Base-by-base conservation (phyloP, 2,797 vertebrate genomes). In the Myoxocephalus aenaeus region DNA sequence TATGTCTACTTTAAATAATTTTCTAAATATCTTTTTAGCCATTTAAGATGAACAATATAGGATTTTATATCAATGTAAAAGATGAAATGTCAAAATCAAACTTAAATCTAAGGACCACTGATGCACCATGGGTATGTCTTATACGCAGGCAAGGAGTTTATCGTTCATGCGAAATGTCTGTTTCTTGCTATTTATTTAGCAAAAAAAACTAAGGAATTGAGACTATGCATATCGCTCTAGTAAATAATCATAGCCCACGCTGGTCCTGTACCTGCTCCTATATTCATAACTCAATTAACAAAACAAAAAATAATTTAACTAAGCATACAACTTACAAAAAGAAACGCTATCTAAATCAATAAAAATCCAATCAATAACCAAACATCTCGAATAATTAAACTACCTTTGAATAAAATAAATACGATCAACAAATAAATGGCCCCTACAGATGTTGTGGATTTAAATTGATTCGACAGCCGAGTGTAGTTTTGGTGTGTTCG, bases 401-500 rank as follows among this genome's bases (percentile, higher is more conserved):
- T 48, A 48, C 17, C 5, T 18, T 18, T 46, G 17, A 46, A 48
- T 18, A 48, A 17, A 46, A 46, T 46, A 46, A 46, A 46, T 46
- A 46, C 17, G 7, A 18, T 18, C 40, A 14, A 42, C 7, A 48
- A 48, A 48, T 48, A 48, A 1, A 48, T 18, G 18, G 17, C 44
- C 2, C 17, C 7, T n/a, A n/a, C 17, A 18, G 22, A 50, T 62
- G 34, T 38, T 15, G 44, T 50, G 57, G 50, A n/a, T 42, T 11
- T 14, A 15, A 0, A 17, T 46, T n/a, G 38, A n/a, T 57, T 54
- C 17, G 9, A 36, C 15, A 11, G 4, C 14, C 17, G 20, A n/a
- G 46, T 34, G 32, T n/a, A 51, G 32, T n/a, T 66, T 66, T 34
- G 59, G 40, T 40, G 27, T 68, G 27, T 68, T 56, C 13, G 36